Base-by-base conservation (phyloP, 2,113 vertebrate species). In the Tricholaema leucomelas region DNA sequence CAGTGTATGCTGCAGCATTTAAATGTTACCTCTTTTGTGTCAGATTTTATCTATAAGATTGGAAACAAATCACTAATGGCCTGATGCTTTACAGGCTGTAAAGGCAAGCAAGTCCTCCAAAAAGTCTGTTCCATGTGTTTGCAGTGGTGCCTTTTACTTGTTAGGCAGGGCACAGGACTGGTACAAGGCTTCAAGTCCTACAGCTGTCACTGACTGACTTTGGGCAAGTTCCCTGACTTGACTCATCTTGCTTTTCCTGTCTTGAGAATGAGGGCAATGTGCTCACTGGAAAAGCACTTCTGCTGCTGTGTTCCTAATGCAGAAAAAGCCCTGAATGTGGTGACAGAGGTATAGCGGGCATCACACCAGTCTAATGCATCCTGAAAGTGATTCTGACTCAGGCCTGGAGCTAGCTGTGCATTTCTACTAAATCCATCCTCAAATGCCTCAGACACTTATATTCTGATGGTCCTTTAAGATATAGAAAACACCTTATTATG, bases 1-100 rank as follows among this genome's bases (percentile, higher is more conserved):
- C 48, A 25, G 20, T 67, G 23, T 18, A 67, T 25, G 19, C 31
- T 71, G 64, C 56, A 71, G 58, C n/a, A 60, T 71, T 78, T 78
- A 82, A 80, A 87, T 54, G 38, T 20, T 92, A 35, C 20, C 25
- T 88, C 55, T 48, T 92, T 87, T 74, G 42, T 70, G 30, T 87
- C 35, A 85, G 46, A 66, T 59, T 46, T 73, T 77, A 85, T 38
- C 72, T 38, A 36, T n/a, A 44, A 64, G 64, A 52, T 4, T 90
- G 50, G 21, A 72, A 90, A 66, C 4, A 2, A 88, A 88, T 61
- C 56, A 56, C 13, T 31, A 77, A 50, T 5, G 15, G 20, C 36
- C 56, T 71, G 25, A 35, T 13, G 38, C 7, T 85, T 67, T 2
- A 2, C n/a, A 85, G 78, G 42, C 38, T 87, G 36, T 33, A 70